These are phyloP conservation scores for Mobula hypostoma DNA, from an alignment of 2,113 vertebrate genomes.

Conservation along the genomic window DNA sequence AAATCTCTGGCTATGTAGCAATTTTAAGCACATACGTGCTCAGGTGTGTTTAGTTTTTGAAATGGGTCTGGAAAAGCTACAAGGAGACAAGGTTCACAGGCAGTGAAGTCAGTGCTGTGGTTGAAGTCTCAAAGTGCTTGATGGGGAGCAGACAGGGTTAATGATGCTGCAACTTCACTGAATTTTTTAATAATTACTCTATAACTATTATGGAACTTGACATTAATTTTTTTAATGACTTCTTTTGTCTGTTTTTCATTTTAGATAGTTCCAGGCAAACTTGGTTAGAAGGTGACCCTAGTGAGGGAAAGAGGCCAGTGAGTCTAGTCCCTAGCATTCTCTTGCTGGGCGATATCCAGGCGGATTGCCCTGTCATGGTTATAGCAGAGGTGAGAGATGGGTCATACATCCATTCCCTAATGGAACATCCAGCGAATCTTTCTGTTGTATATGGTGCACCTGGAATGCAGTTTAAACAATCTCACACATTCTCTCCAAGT, in stretches of 20 bases:
- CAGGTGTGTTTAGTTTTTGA: not conserved
- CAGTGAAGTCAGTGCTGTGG: not conserved
- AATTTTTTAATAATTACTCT: not conserved
- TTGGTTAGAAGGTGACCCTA: not conserved
- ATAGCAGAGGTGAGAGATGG: too few species aligned
- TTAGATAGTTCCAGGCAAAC: not conserved
- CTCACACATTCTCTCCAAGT: not conserved
- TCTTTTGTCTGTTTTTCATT: not conserved
- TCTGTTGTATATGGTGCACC: not conserved
- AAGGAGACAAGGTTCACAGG: too few species aligned
- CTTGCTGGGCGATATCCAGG: too few species aligned
- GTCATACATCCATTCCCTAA: not conserved
- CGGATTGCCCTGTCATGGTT: not conserved
- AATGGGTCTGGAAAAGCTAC: not conserved
- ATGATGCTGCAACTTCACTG: not conserved
- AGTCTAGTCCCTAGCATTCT: too few species aligned
- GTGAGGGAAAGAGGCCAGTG: not conserved
- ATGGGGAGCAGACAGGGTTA: not conserved
- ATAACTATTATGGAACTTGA: not conserved
- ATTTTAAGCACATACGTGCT: not conserved
- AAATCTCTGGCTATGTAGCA: not conserved
- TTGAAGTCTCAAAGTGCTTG: not conserved
- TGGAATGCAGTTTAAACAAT: not conserved
- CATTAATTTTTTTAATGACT: not conserved
- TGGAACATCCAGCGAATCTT: not conserved